Percentiles rank a stretch among this genome's conserved stretches.
Conservation (phyloP, 1,140 invertebrate genomes). For the Heliconius hermathena region DNA sequence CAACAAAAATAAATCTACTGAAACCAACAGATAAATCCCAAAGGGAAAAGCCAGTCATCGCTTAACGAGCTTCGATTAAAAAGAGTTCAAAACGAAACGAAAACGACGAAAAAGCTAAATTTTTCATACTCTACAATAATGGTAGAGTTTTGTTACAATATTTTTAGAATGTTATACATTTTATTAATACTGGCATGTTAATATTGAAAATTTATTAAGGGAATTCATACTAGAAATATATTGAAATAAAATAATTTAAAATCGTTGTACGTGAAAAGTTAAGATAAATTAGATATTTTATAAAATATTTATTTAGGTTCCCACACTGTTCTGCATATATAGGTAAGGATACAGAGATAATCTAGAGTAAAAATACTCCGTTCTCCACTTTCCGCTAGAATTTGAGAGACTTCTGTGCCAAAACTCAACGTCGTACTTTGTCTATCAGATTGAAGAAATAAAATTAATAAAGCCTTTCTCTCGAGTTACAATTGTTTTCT, state of each 20-base stretch:
- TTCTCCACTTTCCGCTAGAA: too few relatives aligned
- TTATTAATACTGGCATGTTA: background rate
- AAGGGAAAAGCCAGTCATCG: conserved; percentile 39
- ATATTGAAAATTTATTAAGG: background rate
- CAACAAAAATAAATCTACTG: conserved; percentile 43
- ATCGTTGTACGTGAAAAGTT: background rate
- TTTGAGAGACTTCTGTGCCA: too few relatives aligned
- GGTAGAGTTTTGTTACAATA: background rate
- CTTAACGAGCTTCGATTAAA: conserved; percentile 41
- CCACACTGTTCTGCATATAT: too few relatives aligned
- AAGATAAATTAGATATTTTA: background rate
- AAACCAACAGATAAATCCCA: conserved; percentile 39
- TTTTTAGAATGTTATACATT: conserved; percentile 3
- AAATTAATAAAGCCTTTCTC: too few relatives aligned
- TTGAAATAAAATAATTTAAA: background rate
- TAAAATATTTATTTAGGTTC: too few relatives aligned
- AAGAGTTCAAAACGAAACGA: conserved; percentile 23
- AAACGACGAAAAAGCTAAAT: conserved; percentile 11
- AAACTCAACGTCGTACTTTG: too few relatives aligned
- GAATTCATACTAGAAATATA: background rate
- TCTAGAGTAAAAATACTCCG: too few relatives aligned
- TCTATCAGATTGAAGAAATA: too few relatives aligned
- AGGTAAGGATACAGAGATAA: too few relatives aligned
- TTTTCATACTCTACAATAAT: conserved; percentile 11
- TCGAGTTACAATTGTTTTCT: too few relatives aligned